Conservation (phyloP, 2,113 vertebrate species). For the Pelmatolapia mariae region DNA sequence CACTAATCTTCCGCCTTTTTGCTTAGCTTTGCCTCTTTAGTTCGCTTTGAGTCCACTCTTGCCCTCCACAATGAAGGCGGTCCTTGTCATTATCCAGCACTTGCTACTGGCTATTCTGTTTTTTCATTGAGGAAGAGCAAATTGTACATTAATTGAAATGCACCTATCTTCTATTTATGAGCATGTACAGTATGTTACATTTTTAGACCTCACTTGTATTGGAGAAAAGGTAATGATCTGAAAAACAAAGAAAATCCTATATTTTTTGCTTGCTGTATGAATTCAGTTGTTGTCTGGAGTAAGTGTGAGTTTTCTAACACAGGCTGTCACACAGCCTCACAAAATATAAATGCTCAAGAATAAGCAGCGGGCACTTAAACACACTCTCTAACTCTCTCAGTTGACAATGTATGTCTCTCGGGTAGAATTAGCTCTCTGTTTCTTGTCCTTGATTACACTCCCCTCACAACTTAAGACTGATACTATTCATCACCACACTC, state of each 20-base stretch:
- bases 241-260: background rate
- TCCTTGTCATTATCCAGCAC: constrained; percentile 22
- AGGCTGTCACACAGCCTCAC: background rate
- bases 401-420: constrained; percentile 14
- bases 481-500: constrained; percentile 23
- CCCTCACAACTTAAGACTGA: constrained; percentile 26
- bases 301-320: background rate
- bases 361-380: background rate
- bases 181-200: background rate
- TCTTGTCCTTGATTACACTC: constrained; percentile 57
- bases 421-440: constrained; percentile 45
- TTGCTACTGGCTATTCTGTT: constrained; percentile 9
- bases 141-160: constrained; percentile 9
- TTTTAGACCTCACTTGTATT: background rate
- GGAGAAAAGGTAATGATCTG: background rate
- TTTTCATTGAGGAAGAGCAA: background rate
- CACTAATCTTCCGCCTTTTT: constrained; percentile 56
- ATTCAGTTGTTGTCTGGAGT: background rate
- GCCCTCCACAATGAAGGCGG: constrained; percentile 16
- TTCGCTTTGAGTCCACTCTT: constrained; percentile 26
- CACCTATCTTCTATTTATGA: background rate
- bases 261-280: background rate
- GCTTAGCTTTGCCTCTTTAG: constrained; percentile 48
- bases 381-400: background rate
- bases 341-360: background rate